Conservation (phyloP, 2,797 vertebrate genomes). For the Tapirus indicus region DNA sequence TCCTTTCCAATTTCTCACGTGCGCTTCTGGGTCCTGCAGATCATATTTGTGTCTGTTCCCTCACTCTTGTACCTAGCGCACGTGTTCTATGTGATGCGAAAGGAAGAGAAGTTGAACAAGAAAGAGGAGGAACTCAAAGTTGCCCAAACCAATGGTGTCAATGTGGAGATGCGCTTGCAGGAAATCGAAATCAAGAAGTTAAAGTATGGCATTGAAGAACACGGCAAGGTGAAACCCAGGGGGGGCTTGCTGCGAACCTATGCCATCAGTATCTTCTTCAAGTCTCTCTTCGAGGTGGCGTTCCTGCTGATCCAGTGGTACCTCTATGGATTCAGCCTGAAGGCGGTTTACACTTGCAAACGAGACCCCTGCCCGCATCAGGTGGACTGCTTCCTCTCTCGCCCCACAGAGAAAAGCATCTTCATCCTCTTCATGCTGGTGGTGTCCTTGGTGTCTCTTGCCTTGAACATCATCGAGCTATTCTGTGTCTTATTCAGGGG, state of each 20-base stretch:
- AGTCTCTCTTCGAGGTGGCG: slow-evolving; percentile 94
- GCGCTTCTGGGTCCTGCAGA: slow-evolving; percentile 96
- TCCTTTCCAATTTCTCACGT: slow-evolving; percentile 96
- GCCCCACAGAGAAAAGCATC: slow-evolving; percentile 95
- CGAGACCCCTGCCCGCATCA: slow-evolving; percentile 91
- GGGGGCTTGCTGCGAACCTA: slow-evolving; percentile 94
- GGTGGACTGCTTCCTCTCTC: slow-evolving; percentile 96
- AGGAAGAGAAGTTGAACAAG: slow-evolving; percentile 94
- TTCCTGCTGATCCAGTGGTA: slow-evolving; percentile 96
- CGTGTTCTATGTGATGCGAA: slow-evolving; percentile 94
- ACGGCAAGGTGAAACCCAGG: slow-evolving; percentile 94
- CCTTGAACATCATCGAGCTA: slow-evolving; percentile 95
- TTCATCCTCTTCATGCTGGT: slow-evolving; percentile 98
- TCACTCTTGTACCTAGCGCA: slow-evolving; percentile 94
- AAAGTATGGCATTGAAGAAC: slow-evolving; percentile 94
- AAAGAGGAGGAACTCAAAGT: slow-evolving; percentile 93
- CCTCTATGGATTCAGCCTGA: slow-evolving; percentile 94
- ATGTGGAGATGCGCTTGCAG: slow-evolving; percentile 93
- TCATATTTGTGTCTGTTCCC: slow-evolving; percentile 95
- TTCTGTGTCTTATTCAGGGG: slow-evolving; percentile 95
- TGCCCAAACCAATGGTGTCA: slow-evolving; percentile 92
- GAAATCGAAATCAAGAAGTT: slow-evolving; percentile 95
- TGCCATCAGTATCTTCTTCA: slow-evolving; percentile 95
- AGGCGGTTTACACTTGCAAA: slow-evolving; percentile 93
- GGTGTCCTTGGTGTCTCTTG: slow-evolving; percentile 93